A percentile compares a stretch with the other conserved stretches of the same genome.
phyloP scores from a whole-genome alignment of 1,140 invertebrate genomes.

The Drosophila kohkoa region DNA sequence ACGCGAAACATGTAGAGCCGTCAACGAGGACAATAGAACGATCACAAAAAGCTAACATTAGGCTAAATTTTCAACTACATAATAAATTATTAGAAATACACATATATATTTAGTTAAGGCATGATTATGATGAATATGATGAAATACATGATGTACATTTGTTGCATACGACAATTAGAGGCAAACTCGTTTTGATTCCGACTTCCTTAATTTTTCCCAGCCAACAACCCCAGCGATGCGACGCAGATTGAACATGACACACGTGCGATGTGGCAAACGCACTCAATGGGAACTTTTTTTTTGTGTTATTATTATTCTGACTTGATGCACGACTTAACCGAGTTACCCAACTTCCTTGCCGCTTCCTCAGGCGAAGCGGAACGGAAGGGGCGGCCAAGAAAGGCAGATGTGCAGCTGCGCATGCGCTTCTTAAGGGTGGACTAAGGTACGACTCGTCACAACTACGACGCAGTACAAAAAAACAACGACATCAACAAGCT shows the following conservation, averaged over 20 bases:
- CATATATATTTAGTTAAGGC: slow-evolving; percentile 62
- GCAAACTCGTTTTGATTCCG: slow-evolving; percentile 66
- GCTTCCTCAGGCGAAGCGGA: slow-evolving; percentile 62
- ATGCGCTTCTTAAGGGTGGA: slow-evolving; percentile 68
- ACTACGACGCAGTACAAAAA: neutral
- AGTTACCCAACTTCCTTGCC: slow-evolving; percentile 39
- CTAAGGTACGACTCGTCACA: neutral
- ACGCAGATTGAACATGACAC: slow-evolving; percentile 62
- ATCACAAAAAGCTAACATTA: slow-evolving; percentile 28
- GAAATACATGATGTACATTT: slow-evolving; percentile 59
- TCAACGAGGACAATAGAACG: neutral
- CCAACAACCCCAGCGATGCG: slow-evolving; percentile 11
- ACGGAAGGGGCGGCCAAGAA: neutral
- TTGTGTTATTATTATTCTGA: neutral
- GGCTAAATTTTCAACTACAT: slow-evolving; percentile 42
- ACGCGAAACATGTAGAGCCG: slow-evolving; percentile 70
- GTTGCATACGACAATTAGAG: slow-evolving; percentile 42
- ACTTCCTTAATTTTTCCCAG: slow-evolving; percentile 47
- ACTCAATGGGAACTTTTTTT: slow-evolving; percentile 62
- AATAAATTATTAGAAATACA: slow-evolving; percentile 43
- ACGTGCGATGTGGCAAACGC: slow-evolving; percentile 42
- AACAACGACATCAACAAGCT: slow-evolving; percentile 19
- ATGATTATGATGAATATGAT: slow-evolving; percentile 25
- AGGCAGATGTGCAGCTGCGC: slow-evolving; percentile 64
- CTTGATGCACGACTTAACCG: slow-evolving; percentile 6